A percentile compares a stretch with the other conserved stretches of the same genome.
Conservation (phyloP, 2,888 invertebrate species). For the Phyllotreta striolata region DNA sequence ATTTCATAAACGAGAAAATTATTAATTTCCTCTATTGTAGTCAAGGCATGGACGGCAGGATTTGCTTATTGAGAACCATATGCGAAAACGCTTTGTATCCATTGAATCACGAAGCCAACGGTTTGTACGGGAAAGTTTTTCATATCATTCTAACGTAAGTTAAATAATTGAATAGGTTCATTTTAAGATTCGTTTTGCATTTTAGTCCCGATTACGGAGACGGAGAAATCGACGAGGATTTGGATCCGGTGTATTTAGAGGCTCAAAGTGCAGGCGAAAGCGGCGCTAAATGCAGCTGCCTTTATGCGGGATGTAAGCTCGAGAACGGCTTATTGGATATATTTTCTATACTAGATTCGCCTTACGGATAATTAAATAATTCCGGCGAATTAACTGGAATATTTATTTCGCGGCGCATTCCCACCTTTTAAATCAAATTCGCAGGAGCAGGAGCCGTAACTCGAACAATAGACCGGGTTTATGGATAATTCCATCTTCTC, state of each 20-base stretch:
- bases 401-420: not conserved
- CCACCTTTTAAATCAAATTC: slow-evolving; percentile 7
- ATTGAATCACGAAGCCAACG: slow-evolving; percentile 69
- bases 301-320: slow-evolving; percentile 70
- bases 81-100: slow-evolving; percentile 76
- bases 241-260: slow-evolving; percentile 66
- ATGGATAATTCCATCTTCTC: not conserved
- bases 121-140: slow-evolving; percentile 77
- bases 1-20: too few species aligned
- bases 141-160: slow-evolving; percentile 80
- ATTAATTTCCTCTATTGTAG: slow-evolving; percentile 55
- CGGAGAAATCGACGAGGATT: slow-evolving; percentile 60
- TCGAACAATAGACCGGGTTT: slow-evolving; percentile 5
- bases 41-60: slow-evolving; percentile 70
- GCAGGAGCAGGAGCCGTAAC: slow-evolving; percentile 4
- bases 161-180: slow-evolving; percentile 27
- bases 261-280: slow-evolving; percentile 71
- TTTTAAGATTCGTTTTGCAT: slow-evolving; percentile 4
- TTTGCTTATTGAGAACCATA: slow-evolving; percentile 76
- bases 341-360: slow-evolving; percentile 57
- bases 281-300: slow-evolving; percentile 69
- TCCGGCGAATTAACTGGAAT: not conserved
- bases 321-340: slow-evolving; percentile 71
- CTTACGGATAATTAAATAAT: slow-evolving; percentile 22
- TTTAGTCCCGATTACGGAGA: slow-evolving; percentile 55